Evolutionary conservation across 2,113 vertebrate species (phyloP), one percentile per base, ranked within the genome.

Genomic region (Halcyon malimbica): DNA sequence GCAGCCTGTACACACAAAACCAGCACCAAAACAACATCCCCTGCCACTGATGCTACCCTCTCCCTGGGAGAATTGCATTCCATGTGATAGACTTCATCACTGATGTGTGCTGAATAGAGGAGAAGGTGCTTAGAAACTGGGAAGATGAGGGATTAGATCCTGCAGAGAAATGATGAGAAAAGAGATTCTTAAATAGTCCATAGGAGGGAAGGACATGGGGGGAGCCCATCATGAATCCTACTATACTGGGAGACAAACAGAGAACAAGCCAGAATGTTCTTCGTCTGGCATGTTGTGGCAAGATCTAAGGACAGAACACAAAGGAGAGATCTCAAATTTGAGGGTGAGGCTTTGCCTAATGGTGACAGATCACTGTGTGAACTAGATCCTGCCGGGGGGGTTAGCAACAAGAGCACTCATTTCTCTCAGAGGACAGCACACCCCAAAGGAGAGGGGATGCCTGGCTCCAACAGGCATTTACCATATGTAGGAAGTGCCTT

Each of bases 251-350:
- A 51, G 10, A 56, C 8, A 83, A 69, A 23, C 0, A 11, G 46
- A 16, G 16, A 51, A 19, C 24, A 75, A 50, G 21, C 17, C 48
- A 73, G 35, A 57, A 62, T 5, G 7, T 19, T 26, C 53, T 63
- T 53, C 0, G 0, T 54, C 20, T 3, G 3, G n/a, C 31, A 26
- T 33, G 41, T 16, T 50, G 71, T 42, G 71, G 54, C 33, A 6
- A 16, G 28, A 26, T 39, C 26, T 50, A 46, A 73, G 79, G 41
- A 26, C 11, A 44, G 12, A 0, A 1, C 4, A 53, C 23, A 68
- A 63, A 73, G 46, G 18, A 71, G 21, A 39, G 28, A 74, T 35
- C 28, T 50, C 48, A 53, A 26, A 50, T 15, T 28, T 41, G 54
- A 79, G 8, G 77, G 6, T 14, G 29, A 4, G 19, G 26, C 21